Conservation (phyloP, 2,797 vertebrate species). For the Cyclura pinguis region DNA sequence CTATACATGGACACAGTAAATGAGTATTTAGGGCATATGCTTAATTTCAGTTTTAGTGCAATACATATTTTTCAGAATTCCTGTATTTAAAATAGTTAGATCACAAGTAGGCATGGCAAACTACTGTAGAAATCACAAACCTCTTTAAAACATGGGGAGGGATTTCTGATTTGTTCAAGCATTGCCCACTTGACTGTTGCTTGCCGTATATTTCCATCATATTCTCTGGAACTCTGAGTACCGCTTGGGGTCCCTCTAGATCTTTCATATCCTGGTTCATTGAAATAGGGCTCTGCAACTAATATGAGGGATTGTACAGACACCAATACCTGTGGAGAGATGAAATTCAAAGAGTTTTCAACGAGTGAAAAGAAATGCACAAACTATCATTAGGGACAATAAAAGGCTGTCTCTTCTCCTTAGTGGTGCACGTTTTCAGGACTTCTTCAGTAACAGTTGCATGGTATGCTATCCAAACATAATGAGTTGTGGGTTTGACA, state of each 20-base stretch:
- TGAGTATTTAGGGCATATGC: too few species aligned
- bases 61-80: not conserved
- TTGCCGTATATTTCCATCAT: slow-evolving; percentile 97
- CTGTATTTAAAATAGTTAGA: not conserved
- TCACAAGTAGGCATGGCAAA: not conserved
- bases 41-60: not conserved
- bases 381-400: not conserved
- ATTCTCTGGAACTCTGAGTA: slow-evolving; percentile 97
- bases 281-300: slow-evolving; percentile 98
- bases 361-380: not conserved
- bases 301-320: slow-evolving; percentile 98
- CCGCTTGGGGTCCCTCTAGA: slow-evolving; percentile 96
- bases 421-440: not conserved
- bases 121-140: slow-evolving; percentile 75
- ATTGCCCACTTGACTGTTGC: slow-evolving; percentile 99
- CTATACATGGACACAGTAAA: too few species aligned
- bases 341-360: slow-evolving; percentile 19
- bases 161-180: slow-evolving; percentile 97
- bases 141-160: slow-evolving; percentile 98
- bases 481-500: not conserved
- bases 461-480: not conserved
- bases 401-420: not conserved
- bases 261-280: slow-evolving; percentile 97
- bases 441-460: not conserved
- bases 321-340: slow-evolving; percentile 89